Conservation (phyloP, 2,888 invertebrate species). For the Syritta pipiens region DNA sequence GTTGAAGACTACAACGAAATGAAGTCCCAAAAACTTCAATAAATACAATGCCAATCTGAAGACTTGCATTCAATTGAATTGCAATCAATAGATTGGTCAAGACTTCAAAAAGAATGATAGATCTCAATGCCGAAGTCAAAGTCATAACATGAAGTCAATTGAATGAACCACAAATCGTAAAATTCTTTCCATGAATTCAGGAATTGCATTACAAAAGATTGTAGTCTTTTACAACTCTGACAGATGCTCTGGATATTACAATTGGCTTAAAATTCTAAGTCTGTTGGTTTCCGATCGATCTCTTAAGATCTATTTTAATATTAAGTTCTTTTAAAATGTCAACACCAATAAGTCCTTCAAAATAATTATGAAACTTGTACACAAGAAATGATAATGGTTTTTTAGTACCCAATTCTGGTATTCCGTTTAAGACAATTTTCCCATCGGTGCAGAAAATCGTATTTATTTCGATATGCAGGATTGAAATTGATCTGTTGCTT, state of each 20-base stretch:
- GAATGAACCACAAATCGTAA: too few species aligned
- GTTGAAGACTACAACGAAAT: too few species aligned
- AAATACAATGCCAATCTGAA: too few species aligned
- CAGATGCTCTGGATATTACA: neutral
- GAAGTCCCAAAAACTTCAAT: too few species aligned
- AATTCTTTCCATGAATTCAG: neutral
- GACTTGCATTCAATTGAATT: too few species aligned
- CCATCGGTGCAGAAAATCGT: neutral
- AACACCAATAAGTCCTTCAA: slow-evolving; percentile 5
- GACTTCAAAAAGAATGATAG: too few species aligned
- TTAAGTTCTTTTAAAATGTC: slow-evolving; percentile 11
- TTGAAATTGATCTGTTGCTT: neutral
- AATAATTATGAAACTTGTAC: slow-evolving; percentile 6
- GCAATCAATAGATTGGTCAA: too few species aligned
- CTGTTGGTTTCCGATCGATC: too few species aligned
- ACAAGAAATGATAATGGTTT: neutral
- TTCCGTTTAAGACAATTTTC: neutral
- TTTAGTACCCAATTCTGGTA: neutral
- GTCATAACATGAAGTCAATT: too few species aligned
- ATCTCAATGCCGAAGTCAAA: too few species aligned
- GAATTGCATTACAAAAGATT: too few species aligned
- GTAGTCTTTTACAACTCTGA: neutral
- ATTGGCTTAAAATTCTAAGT: slow-evolving; percentile 10
- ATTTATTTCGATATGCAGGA: neutral
- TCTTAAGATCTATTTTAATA: slow-evolving; percentile 8